phyloP scores from a whole-genome alignment of 2,888 invertebrate genomes.

The Synergus umbraculus region DNA sequence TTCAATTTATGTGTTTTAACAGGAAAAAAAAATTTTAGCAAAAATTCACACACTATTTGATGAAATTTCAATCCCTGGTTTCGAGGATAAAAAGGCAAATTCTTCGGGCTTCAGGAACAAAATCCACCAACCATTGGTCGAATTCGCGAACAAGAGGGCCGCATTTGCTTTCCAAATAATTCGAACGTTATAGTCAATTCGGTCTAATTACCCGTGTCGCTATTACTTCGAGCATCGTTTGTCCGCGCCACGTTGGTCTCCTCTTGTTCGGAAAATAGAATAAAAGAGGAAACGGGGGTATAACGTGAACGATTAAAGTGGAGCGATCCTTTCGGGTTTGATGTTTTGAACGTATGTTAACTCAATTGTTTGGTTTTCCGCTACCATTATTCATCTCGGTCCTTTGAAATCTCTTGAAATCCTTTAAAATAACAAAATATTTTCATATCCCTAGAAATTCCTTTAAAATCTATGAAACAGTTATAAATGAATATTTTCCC shows the following conservation, averaged over 20 bases:
- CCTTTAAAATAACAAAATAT: too few relatives aligned
- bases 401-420: too few relatives aligned
- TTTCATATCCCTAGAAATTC: too few relatives aligned
- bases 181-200: conserved; percentile 60
- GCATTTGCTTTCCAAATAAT: conserved; percentile 65
- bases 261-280: conserved; percentile 53
- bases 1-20: background rate
- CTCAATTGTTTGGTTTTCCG: background rate
- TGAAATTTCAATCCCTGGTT: background rate
- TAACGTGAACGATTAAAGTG: conserved; percentile 39
- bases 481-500: too few relatives aligned
- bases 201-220: conserved; percentile 62
- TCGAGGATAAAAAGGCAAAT: background rate
- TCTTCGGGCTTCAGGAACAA: background rate
- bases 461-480: too few relatives aligned
- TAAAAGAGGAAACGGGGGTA: conserved; percentile 52
- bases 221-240: conserved; percentile 61
- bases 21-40: background rate
- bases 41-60: conserved; percentile 15
- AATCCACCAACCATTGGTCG: conserved; percentile 8
- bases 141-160: conserved; percentile 41
- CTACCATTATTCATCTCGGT: too few relatives aligned
- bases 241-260: conserved; percentile 50
- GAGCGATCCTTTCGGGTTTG: conserved; percentile 10
- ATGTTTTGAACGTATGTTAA: conserved; percentile 32